phyloP scores from a whole-genome alignment of 2,113 vertebrate genomes.

The Eidolon helvum region DNA sequence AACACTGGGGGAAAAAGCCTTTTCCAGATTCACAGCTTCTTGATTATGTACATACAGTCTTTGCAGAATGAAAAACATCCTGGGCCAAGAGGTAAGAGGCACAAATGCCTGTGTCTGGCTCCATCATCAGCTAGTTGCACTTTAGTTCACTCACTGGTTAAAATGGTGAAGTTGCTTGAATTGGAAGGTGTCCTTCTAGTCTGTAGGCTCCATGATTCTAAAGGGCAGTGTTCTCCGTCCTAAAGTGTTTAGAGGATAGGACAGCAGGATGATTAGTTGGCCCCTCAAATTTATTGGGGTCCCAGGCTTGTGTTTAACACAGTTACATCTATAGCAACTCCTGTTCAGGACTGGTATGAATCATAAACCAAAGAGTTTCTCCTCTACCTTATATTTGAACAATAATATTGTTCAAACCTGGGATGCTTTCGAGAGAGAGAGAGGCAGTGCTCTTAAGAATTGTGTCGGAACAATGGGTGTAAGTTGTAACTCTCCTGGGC shows the following conservation, averaged over 20 bases:
- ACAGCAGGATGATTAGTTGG: background rate
- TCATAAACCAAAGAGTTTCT: background rate
- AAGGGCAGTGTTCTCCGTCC: background rate
- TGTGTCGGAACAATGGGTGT: background rate
- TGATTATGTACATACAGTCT: background rate
- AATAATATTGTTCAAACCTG: background rate
- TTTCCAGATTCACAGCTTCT: background rate
- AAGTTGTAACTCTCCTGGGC: background rate
- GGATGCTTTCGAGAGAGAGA: background rate
- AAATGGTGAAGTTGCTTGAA: background rate
- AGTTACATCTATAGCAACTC: background rate
- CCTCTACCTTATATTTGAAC: background rate
- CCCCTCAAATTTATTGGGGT: background rate
- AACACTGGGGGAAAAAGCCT: background rate
- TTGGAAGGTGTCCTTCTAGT: background rate
- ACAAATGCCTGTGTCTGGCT: background rate
- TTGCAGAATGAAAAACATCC: background rate
- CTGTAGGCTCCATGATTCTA: background rate
- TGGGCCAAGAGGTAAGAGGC: background rate
- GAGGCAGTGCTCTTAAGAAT: background rate
- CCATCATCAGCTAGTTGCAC: rapidly evolving
- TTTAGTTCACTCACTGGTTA: background rate
- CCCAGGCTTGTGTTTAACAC: background rate
- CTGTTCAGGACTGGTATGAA: background rate
- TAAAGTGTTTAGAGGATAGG: background rate